These are phyloP conservation scores for Onychomys arenicola DNA, from an alignment of 2,797 vertebrate genomes.

Conservation along the genomic window DNA sequence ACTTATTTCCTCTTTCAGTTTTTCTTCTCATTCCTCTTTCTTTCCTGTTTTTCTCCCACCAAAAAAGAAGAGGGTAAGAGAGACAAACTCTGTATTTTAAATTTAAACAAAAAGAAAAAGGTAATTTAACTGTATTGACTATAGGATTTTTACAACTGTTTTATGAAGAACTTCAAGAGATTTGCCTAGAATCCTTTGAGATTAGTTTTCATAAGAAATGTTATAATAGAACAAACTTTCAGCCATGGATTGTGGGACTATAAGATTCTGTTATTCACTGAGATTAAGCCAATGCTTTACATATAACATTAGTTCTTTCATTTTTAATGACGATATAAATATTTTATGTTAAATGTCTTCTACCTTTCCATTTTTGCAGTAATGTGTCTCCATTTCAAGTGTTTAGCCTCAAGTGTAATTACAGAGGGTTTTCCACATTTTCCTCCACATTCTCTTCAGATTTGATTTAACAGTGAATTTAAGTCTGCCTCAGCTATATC, in stretches of 20 bases:
- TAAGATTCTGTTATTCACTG: background rate
- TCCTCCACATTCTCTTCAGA: background rate
- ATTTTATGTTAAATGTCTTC: constrained; percentile 11
- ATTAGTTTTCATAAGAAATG: constrained; percentile 46
- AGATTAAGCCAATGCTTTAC: constrained; percentile 20
- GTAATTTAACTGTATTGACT: background rate
- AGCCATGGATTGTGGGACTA: background rate
- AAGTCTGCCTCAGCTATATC: background rate
- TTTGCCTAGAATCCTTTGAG: background rate
- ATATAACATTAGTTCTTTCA: background rate
- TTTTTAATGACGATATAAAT: constrained; percentile 23
- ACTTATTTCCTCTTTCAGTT: background rate
- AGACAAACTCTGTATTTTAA: background rate
- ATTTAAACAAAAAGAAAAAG: constrained; percentile 5
- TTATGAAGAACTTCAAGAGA: constrained; percentile 30
- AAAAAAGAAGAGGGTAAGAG: background rate
- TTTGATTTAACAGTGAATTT: constrained; percentile 29
- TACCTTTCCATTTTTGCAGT: background rate
- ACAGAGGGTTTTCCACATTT: background rate
- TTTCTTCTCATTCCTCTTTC: background rate
- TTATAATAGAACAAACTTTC: background rate
- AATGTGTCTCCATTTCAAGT: background rate
- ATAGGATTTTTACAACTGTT: background rate
- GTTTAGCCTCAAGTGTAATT: background rate
- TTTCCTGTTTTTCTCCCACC: background rate